Base-by-base conservation (phyloP, 1,140 invertebrate species). In the Drosophila sp. region DNA sequence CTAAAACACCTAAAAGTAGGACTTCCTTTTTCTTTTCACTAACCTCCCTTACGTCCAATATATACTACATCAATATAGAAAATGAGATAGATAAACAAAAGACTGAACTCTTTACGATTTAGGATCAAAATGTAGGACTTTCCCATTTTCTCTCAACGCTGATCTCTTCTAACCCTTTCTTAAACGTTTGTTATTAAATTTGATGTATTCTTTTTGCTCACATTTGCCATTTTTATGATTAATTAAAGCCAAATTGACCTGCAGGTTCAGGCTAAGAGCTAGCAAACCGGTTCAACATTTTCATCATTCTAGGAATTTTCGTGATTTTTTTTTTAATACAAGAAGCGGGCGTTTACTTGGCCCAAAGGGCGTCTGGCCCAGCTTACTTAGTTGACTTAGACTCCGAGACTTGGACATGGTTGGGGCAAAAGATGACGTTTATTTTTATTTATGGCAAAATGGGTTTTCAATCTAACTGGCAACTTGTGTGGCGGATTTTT, bases 241-340 rank as follows among this genome's bases (percentile, higher is more conserved):
- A 80, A 80, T 80, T 80, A 80, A 80, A 72, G 23, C 56, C 50
- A 80, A 80, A 80, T 80, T 80, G 79, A 80, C 78, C 78, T 60
- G 65, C 78, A 71, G 72, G 75, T 75, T 70, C 58, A 29, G 62
- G 23, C 23, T 58, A 25, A 25, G 4, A 50, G 7, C 17, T 47
- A 25, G 40, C n/a, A 30, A 75, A 71, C 75, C 72, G 75, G 75
- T 71, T 75, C 29, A 29, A 66, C 64, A 66, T 73, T 72, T 73
- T 60, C 66, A 63, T 72, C 65, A 62, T 80, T 76, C 72, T 50
- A 75, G 72, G 80, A 80, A 54, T 68, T 75, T 79, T 80, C 75
- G 62, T 72, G 70, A 72, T 75, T 66, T 75, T 38, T 50, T 56
- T 79, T 69, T 79, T 79, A 79, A 70, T 76, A 66, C 27, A 68